These are phyloP conservation scores for Conops quadrifasciatus DNA, from an alignment of 2,888 invertebrate genomes.

Conservation along the genomic window DNA sequence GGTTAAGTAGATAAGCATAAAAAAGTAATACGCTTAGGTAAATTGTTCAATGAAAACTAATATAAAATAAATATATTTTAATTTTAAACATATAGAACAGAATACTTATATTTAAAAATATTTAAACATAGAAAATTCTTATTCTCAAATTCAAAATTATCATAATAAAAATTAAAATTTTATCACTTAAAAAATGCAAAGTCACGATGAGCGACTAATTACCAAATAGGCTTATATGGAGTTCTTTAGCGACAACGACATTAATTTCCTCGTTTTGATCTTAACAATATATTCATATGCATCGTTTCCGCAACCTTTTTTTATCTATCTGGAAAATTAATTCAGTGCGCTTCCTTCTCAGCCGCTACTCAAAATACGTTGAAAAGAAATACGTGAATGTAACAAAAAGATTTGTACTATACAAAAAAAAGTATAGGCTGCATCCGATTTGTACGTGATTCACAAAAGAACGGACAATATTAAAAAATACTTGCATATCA, in stretches of 20 bases:
- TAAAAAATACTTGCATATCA: neutral
- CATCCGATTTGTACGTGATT: slow-evolving; percentile 3
- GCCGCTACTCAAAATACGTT: neutral
- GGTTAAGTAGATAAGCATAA: too few species aligned
- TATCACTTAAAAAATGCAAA: too few species aligned
- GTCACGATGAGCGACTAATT: too few species aligned
- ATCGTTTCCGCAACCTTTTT: neutral
- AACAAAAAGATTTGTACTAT: neutral
- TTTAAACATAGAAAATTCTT: too few species aligned
- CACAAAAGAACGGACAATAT: neutral
- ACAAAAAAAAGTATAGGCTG: neutral
- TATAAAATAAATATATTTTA: too few species aligned
- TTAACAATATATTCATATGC: slow-evolving; percentile 1
- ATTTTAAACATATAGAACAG: too few species aligned
- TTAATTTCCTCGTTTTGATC: neutral
- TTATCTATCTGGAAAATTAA: slow-evolving; percentile 11
- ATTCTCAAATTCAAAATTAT: too few species aligned
- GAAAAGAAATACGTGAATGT: slow-evolving; percentile 1
- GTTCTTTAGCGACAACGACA: neutral
- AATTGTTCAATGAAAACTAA: too few species aligned
- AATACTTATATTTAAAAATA: too few species aligned
- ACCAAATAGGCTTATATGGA: too few species aligned
- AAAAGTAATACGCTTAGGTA: too few species aligned
- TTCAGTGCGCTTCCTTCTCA: neutral
- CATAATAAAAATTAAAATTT: too few species aligned